Base-by-base conservation (phyloP, 2,888 invertebrate genomes). In the Baronia brevicornis region DNA sequence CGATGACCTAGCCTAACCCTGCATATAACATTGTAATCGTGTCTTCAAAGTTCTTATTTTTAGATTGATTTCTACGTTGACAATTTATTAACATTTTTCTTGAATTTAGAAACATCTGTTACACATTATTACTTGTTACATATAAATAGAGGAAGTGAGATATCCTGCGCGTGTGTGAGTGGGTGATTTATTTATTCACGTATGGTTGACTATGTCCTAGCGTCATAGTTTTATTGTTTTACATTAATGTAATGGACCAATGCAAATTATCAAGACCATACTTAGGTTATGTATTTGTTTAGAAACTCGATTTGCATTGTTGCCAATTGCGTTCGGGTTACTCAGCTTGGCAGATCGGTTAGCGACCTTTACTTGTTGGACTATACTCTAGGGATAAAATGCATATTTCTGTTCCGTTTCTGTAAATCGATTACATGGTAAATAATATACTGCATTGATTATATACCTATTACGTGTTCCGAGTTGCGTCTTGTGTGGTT, bases 1-100 rank as follows among this genome's bases (percentile, higher is more conserved):
- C 59, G 63, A 69, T 78, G 79, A 79, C 78, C 80, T 79, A 79
- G 75, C 78, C 56, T 77, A 78, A 69, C 74, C 72, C 71, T 65
- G 65, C 60, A 58, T 54, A 54, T 54, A 56, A 51, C 54, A 45
- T 48, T 48, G 50, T 43, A 48, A 58, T 58, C 36, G 36, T 62
- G 75, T 71, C 72, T 69, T 64, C 62, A 59, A 53, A 57, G 51
- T 45, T 44, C 45, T 46, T 46, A 51, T 48, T 66, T 69, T 62
- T 68, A 73, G 74, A 74, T 79, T 75, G 77, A 62, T 66, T 73
- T 59, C 51, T 57, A 46, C 43, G 60, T 54, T 45, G 34, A 44
- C 44, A 39, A 39, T 48, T 39, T 47, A 53, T 54, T 39, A 48
- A 53, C 49, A 54, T 57, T 42, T 41, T 41, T 33, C 33, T 20